phyloP scores from a whole-genome alignment of 2,113 vertebrate species.

The Sander vitreus region DNA sequence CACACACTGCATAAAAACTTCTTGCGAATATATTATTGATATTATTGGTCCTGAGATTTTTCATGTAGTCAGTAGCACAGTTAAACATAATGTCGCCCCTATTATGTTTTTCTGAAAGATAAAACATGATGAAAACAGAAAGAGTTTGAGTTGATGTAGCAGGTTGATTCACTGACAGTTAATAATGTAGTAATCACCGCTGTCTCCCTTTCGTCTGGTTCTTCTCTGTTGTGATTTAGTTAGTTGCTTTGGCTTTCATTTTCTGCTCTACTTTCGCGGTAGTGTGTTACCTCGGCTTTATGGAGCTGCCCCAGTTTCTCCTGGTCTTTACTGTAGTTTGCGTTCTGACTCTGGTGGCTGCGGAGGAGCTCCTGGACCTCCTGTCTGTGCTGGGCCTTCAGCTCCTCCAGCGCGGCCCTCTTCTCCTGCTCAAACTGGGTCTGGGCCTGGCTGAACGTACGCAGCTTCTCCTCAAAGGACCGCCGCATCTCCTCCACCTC shows the following conservation, averaged over 20 bases:
- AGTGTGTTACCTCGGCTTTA: slow-evolving; percentile 83
- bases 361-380: slow-evolving; percentile 95
- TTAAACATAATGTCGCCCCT: too few species aligned
- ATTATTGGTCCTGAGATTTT: too few species aligned
- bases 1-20: too few species aligned
- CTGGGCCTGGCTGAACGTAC: slow-evolving; percentile 91
- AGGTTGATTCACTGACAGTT: slow-evolving; percentile 21
- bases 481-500: slow-evolving; percentile 98
- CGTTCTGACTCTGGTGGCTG: slow-evolving; percentile 92
- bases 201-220: slow-evolving; percentile 24
- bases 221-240: slow-evolving; percentile 11
- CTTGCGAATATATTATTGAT: too few species aligned
- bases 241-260: slow-evolving; percentile 16
- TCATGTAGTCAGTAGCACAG: too few species aligned
- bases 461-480: slow-evolving; percentile 94
- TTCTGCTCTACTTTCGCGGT: slow-evolving; percentile 36
- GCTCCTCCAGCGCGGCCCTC: slow-evolving; percentile 89
- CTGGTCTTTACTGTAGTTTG: slow-evolving; percentile 91
- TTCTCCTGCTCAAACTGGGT: slow-evolving; percentile 96
- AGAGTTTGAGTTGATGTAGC: neutral
- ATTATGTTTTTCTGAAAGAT: too few species aligned
- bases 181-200: slow-evolving; percentile 9
- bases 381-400: slow-evolving; percentile 89
- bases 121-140: too few species aligned
- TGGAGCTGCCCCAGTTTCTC: slow-evolving; percentile 92